Base-by-base conservation (phyloP, 2,113 vertebrate species). In the Oxyura jamaicensis region DNA sequence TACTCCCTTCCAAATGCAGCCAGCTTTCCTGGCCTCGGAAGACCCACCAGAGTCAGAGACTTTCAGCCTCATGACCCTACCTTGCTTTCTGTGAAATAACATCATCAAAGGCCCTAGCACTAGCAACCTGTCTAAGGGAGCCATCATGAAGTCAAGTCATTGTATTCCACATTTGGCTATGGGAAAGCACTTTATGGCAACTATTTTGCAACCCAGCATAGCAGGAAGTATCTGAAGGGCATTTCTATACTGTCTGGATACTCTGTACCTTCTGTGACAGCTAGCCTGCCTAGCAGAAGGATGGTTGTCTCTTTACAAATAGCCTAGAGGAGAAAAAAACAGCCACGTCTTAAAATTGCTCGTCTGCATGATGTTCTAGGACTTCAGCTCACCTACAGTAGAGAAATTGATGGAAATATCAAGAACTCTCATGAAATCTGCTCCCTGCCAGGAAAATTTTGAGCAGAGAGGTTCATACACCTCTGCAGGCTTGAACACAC, bases 41-140 rank as follows among this genome's bases (percentile, higher is more conserved):
- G 48, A 65, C 60, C 8, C 39, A 65, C n/a, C 33, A 60, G 22
- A 83, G n/a, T 33, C 55, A 11, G 56, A 81, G n/a, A 83, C 13
- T 42, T 59, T 72, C 52, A 50, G 56, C 20, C 39, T 55, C 0
- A 0, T 59, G 28, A 82, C 13, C 15, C 7, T 44, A 8, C 23
- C 23, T 84, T 0, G 0, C 8, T 76, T 83, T 85, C 31, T 85
- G 48, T 82, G 53, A 53, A 84, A 68, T 4, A 19, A 10, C 25
- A 16, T 2, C 56, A 56, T 7, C 10, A 74, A 74, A 88, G 6
- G 25, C 26, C 16, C 50, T 62, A 62, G 59, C 10, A 62, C 23
- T 44, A 46, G 16, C 3, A n/a, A 28, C 11, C 39, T 11, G 68
- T 88, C 41, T 73, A 59, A 44, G 88, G 53, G 69, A 78, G 8